Base-by-base conservation (phyloP, 2,113 vertebrate species). In the Otocyon megalotis region DNA sequence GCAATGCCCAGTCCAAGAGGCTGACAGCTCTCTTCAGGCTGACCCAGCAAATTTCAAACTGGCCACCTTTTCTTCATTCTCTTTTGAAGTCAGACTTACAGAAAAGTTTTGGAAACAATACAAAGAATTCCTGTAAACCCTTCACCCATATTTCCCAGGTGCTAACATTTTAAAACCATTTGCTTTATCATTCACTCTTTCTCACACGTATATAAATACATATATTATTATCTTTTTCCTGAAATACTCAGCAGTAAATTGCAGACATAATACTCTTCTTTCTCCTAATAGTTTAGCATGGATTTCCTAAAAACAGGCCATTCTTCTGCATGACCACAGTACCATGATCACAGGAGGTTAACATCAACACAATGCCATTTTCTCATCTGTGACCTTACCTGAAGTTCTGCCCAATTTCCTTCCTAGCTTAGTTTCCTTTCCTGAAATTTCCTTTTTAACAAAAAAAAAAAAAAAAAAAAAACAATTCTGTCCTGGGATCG, bases 61-160 rank as follows among this genome's bases (percentile, higher is more conserved):
- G 77, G 60, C 26, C 71, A 77, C 50, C 12, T 28, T 85, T 48
- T 83, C 60, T 17, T 43, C 7, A 32, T 92, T 96, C 92, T 90
- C 84, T 89, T 89, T 80, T 93, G 88, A 96, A 95, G 32, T 56
- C 69, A 89, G 80, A 67, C 32, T 87, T 76, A 80, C 74, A 88
- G n/a, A 84, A 50, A 90, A 28, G 14, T 76, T 93, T 62, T 71
- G 88, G n/a, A 81, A 96, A 84, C 30, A 35, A 88, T 62, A 48
- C 30, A 83, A 82, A 89, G n/a, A 77, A 93, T 35, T 53, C 5
- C 32, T 58, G 1, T 35, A 32, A 37, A 54, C 3, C 50, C 19
- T 67, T 89, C 12, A 37, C 16, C 69, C 12, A 5, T 24, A 22
- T n/a, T 50, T 22, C 72, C 63, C 71, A 92, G 22, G 54, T 32